Conservation (phyloP, 1,140 invertebrate genomes). For the Bombus picipes region DNA sequence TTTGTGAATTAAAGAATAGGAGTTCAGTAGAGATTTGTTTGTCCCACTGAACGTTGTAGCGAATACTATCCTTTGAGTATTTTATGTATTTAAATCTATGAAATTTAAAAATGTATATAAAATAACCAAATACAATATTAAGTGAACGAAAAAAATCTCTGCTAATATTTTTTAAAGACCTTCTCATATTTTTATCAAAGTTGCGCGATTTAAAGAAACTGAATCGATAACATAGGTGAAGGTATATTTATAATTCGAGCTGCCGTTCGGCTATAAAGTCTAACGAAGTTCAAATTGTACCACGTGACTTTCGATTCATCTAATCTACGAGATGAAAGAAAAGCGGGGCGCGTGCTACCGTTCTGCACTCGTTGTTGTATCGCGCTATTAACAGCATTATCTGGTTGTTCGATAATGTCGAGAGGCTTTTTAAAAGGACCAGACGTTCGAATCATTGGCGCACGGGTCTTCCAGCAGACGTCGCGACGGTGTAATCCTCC, state of each 20-base stretch:
- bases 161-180: no score
- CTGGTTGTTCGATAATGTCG: slow-evolving; percentile 50
- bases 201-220: background rate
- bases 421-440: slow-evolving; percentile 56
- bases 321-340: slow-evolving; percentile 30
- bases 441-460: slow-evolving; percentile 45
- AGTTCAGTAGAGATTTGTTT: background rate
- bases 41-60: no score
- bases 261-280: background rate
- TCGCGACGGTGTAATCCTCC: slow-evolving; percentile 46
- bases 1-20: background rate
- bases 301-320: slow-evolving; percentile 38
- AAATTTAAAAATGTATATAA: no score
- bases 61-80: no score
- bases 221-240: background rate
- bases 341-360: slow-evolving; percentile 47
- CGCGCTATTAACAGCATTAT: slow-evolving; percentile 48
- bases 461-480: slow-evolving; percentile 52
- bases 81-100: no score
- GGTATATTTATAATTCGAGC: slow-evolving; percentile 14
- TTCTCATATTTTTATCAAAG: no score
- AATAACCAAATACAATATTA: no score
- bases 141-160: no score
- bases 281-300: background rate
- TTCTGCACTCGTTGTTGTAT: slow-evolving; percentile 37